These are phyloP conservation scores for Phataginus tetradactyla DNA, from an alignment of 2,797 vertebrate species.

Conservation along the genomic window DNA sequence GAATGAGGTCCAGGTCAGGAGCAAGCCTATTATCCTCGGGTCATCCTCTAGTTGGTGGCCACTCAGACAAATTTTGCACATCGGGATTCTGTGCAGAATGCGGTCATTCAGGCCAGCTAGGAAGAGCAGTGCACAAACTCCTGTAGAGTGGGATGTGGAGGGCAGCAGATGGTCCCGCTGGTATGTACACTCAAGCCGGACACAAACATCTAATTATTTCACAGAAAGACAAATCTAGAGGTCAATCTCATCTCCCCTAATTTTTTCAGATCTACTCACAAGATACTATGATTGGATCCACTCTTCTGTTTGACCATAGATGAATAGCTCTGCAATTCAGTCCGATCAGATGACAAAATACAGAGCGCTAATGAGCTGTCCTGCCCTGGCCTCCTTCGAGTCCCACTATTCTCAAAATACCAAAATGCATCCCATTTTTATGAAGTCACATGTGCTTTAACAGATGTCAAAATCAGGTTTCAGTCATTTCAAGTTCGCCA, in stretches of 20 bases:
- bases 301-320: neutral
- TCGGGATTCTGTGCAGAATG: no score
- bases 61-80: neutral
- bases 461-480: neutral
- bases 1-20: no score
- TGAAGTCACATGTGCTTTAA: neutral
- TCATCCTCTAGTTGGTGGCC: neutral
- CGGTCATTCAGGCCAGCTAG: neutral
- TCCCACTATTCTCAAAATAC: neutral
- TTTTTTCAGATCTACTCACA: neutral
- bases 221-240: neutral
- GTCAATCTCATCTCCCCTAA: neutral
- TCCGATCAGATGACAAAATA: neutral
- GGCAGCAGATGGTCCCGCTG: neutral
- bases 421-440: neutral
- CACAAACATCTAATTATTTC: neutral
- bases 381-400: fast-evolving
- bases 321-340: neutral
- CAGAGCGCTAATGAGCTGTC: fast-evolving
- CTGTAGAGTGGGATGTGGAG: fast-evolving
- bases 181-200: neutral
- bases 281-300: no score
- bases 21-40: neutral
- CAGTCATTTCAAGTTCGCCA: neutral
- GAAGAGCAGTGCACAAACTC: no score